Evolutionary conservation across 2,888 invertebrate species (phyloP), one percentile per base, ranked within the genome.

Genomic region (Eristalinus sepulchralis): DNA sequence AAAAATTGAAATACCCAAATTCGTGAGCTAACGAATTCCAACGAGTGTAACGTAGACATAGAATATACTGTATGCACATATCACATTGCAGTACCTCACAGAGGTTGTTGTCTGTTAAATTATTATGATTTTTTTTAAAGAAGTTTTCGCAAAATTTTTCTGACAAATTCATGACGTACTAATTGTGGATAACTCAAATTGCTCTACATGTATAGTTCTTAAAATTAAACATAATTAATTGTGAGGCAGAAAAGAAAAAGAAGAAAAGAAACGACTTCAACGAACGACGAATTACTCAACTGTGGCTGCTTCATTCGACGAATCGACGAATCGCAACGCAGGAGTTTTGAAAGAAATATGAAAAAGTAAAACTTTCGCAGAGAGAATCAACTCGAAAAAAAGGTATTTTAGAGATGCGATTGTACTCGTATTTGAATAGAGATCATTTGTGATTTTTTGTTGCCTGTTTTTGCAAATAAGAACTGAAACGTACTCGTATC

Each of bases 251-350:
- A 17, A 47, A 36, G 60, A 39, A 63, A 20, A 55, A 36, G 31
- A 39, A 71, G 39, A 71, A 64, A 79, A 53, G 60, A 73, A 83
- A 83, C 86, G 86, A 86, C 83, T 83, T 75, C 55, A 63, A 73
- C 86, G 77, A 86, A 83, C 86, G 66, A 86, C 78, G 73, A 78
- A 86, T 82, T 82, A 86, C 78, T 83, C 86, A 78, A 75, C 78
- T 57, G 86, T 72, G 67, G 70, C 67, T 66, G 75, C 75, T 39
- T 60, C 24, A 24, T 75, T 76, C 55, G 70, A 84, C 33, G 72
- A 73, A 70, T 76, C 55, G 70, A 84, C 33, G 72, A 73, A 70
- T 75, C 67, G 81, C 85, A 78, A 73, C 62, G 57, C 83, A 86
- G 83, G 85, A 86, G 78, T 86, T 78, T 62, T 79, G 59, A 78